These are phyloP conservation scores for Neoitamus cyanurus DNA, from an alignment of 2,888 invertebrate genomes.

Conservation along the genomic window DNA sequence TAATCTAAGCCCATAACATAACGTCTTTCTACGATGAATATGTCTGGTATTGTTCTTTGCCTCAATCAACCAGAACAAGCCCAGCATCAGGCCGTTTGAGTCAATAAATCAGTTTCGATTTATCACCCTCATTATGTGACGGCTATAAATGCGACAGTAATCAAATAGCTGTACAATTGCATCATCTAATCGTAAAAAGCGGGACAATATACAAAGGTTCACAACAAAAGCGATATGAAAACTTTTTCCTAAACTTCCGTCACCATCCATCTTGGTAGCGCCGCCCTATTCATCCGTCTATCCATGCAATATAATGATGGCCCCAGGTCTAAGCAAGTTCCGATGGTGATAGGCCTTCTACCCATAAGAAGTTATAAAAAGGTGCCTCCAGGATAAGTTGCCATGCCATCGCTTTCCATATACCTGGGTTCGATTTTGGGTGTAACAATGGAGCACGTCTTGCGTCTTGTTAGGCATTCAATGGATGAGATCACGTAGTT, in stretches of 20 bases:
- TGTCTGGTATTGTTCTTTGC: not conserved
- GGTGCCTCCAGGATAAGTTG: constrained; percentile 18
- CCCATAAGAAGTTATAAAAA: constrained; percentile 20
- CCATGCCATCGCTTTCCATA: constrained; percentile 14
- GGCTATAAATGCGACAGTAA: not conserved
- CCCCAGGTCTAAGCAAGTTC: not conserved
- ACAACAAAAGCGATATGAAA: not conserved
- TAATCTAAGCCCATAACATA: too few relatives aligned
- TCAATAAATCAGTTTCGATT: not conserved
- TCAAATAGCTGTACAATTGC: constrained; percentile 22
- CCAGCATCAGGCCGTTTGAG: not conserved
- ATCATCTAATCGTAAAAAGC: constrained; percentile 11
- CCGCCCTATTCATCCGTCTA: not conserved
- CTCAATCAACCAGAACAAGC: not conserved
- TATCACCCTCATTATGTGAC: not conserved
- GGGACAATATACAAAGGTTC: not conserved
- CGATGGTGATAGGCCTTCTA: not conserved
- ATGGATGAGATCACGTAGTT: constrained; percentile 36
- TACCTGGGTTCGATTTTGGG: not conserved
- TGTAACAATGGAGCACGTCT: constrained; percentile 26
- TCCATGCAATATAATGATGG: constrained; percentile 10
- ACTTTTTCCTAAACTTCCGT: not conserved
- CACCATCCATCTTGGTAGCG: not conserved
- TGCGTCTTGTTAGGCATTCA: constrained; percentile 35
- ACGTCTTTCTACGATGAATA: too few relatives aligned